Evolutionary conservation across 2,113 vertebrate genomes (phyloP).

Genomic region (Hypanus sabinus): DNA sequence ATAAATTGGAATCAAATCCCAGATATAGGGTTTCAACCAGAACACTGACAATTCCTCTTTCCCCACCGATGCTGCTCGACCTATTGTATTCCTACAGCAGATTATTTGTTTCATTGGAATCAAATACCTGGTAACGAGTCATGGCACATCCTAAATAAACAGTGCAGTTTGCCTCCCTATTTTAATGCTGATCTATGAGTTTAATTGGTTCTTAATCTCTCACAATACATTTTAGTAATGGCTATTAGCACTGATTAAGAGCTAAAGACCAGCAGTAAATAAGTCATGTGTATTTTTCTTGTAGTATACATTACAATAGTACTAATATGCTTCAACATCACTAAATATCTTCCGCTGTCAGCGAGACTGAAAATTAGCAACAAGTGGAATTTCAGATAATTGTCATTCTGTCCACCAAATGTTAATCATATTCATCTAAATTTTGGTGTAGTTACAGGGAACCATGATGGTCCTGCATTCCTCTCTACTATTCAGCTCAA

Average conservation of each 20-base stretch:
- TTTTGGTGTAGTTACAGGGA: background rate
- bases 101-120: too few relatives aligned
- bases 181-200: background rate
- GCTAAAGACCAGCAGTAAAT: background rate
- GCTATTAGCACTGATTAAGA: constrained; percentile 1
- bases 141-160: background rate
- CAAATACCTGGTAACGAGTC: background rate
- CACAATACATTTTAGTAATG: constrained; percentile 19
- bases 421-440: background rate
- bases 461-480: background rate
- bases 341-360: background rate
- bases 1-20: background rate
- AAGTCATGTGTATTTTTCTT: background rate
- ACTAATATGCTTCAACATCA: background rate
- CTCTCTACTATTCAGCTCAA: too few relatives aligned
- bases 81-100: too few relatives aligned
- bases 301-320: background rate
- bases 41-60: too few relatives aligned
- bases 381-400: background rate
- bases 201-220: constrained; percentile 13
- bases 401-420: background rate
- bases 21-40: too few relatives aligned
- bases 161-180: background rate
- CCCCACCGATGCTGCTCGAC: too few relatives aligned
- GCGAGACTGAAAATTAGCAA: background rate